Evolutionary conservation across 2,113 vertebrate genomes (phyloP).

Genomic region (Psophia crepitans): DNA sequence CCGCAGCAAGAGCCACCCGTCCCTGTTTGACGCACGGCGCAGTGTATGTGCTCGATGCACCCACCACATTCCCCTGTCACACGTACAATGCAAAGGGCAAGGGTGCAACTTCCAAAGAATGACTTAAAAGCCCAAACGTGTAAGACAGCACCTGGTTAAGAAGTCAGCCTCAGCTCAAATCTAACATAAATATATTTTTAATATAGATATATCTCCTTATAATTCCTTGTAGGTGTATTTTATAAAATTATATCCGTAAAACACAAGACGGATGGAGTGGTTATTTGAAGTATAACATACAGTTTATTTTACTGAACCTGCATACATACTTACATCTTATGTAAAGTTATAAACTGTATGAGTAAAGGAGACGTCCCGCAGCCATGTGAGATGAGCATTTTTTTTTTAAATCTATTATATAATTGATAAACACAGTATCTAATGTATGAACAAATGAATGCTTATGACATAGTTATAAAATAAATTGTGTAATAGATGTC

Average conservation of each 20-base stretch:
- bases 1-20: not conserved
- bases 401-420: not conserved
- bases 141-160: not conserved
- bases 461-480: not conserved
- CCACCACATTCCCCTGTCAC: rapidly evolving
- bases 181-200: not conserved
- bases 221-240: not conserved
- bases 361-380: not conserved
- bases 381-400: not conserved
- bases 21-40: rapidly evolving
- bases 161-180: not conserved
- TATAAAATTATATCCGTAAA: not conserved
- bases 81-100: rapidly evolving
- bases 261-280: not conserved
- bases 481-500: not conserved
- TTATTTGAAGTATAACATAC: not conserved
- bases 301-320: not conserved
- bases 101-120: not conserved
- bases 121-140: not conserved
- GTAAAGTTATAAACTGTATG: not conserved
- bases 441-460: not conserved
- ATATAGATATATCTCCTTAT: not conserved
- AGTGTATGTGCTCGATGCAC: rapidly evolving
- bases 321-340: not conserved
- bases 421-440: not conserved